Conservation (phyloP, 2,888 invertebrate species). For the Drosophila falleni region DNA sequence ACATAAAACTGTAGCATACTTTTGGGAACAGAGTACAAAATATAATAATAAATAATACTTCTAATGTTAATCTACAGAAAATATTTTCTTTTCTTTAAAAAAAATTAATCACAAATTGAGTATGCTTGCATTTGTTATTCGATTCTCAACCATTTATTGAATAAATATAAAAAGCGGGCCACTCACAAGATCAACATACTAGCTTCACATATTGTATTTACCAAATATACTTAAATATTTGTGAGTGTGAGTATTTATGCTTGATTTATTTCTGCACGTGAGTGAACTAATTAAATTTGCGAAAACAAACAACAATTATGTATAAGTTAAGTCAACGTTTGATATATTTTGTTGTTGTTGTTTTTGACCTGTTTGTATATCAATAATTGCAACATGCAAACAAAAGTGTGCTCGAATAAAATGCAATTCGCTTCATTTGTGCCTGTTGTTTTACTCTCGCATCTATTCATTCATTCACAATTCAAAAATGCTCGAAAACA, state of each 20-base stretch:
- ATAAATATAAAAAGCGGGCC: background rate
- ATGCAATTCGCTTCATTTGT: slow-evolving; percentile 30
- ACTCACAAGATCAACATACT: slow-evolving; percentile 17
- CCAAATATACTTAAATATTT: slow-evolving; percentile 8
- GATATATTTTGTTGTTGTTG: slow-evolving; percentile 2
- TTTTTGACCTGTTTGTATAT: slow-evolving; percentile 38
- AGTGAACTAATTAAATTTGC: slow-evolving; percentile 34
- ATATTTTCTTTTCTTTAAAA: too few species aligned
- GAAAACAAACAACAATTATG: slow-evolving; percentile 21
- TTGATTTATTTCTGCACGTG: slow-evolving; percentile 24
- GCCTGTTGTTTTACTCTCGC: background rate
- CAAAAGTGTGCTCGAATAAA: slow-evolving; percentile 35
- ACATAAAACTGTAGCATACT: too few species aligned
- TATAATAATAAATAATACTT: too few species aligned
- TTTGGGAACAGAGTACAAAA: too few species aligned
- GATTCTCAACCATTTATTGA: background rate
- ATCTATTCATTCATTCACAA: slow-evolving; percentile 24
- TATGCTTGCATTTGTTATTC: too few species aligned
- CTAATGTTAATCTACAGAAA: too few species aligned
- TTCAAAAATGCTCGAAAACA: slow-evolving; percentile 47
- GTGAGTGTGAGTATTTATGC: background rate
- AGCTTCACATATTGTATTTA: slow-evolving; percentile 4
- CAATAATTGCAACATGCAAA: slow-evolving; percentile 57
- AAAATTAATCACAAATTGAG: too few species aligned
- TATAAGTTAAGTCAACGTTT: slow-evolving; percentile 26